These are phyloP conservation scores for Alexandromys fortis DNA, from an alignment of 2,113 vertebrate genomes.

Conservation along the genomic window DNA sequence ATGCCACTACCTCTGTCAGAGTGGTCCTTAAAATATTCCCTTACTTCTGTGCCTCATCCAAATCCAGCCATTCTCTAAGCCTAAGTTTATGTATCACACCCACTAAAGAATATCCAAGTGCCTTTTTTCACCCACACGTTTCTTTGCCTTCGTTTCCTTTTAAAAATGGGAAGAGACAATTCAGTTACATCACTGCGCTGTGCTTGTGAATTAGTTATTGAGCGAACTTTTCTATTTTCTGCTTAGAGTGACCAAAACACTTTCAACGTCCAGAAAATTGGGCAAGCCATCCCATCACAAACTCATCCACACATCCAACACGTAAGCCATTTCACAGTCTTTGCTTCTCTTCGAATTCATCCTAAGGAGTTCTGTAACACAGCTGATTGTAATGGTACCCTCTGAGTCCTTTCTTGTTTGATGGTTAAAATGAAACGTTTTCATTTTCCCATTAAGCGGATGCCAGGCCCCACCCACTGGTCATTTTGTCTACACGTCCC, in stretches of 20 bases:
- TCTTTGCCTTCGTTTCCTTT: conserved; percentile 18
- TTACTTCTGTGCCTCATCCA: not conserved
- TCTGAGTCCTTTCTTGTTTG: not conserved
- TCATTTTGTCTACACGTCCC: not conserved
- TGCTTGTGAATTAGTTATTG: not conserved
- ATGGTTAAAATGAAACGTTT: not conserved
- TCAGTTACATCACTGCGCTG: not conserved
- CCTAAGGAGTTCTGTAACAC: not conserved
- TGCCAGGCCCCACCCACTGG: not conserved
- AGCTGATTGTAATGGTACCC: not conserved
- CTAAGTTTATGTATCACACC: not conserved
- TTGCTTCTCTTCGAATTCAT: not conserved
- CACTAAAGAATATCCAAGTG: not conserved
- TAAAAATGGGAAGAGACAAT: not conserved
- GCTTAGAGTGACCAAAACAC: not conserved
- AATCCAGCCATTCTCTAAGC: not conserved
- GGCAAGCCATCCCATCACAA: not conserved
- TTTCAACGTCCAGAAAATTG: not conserved
- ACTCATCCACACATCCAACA: not conserved
- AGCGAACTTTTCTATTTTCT: not conserved
- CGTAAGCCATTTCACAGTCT: not conserved
- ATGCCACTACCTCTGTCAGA: not conserved
- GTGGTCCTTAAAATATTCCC: not conserved
- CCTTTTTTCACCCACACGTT: not conserved
- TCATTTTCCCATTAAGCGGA: not conserved